A percentile compares a stretch with the other conserved stretches of the same genome.
phyloP scores from a whole-genome alignment of 2,888 invertebrate genomes.

The Epinotia nisella region DNA sequence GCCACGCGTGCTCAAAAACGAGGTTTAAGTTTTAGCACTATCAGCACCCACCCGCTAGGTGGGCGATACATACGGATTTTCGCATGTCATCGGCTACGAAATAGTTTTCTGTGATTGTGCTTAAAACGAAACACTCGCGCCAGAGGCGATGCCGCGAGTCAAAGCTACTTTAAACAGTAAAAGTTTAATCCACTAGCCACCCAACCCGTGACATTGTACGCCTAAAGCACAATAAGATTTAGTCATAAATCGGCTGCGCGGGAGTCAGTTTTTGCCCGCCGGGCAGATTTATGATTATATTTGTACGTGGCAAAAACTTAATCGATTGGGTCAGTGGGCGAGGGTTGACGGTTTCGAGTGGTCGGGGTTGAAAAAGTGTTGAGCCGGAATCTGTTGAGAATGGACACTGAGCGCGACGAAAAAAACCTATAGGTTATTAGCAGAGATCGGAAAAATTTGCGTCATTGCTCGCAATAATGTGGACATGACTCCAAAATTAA shows the following conservation, averaged over 20 bases:
- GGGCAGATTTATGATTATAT: slow-evolving; percentile 79
- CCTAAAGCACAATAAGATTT: slow-evolving; percentile 59
- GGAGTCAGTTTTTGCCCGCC: slow-evolving; percentile 72
- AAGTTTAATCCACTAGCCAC: slow-evolving; percentile 3
- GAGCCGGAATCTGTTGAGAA: background rate
- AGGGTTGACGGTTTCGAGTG: slow-evolving; percentile 22
- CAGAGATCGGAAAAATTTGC: too few species aligned
- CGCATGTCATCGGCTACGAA: too few species aligned
- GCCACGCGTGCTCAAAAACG: too few species aligned
- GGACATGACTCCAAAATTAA: too few species aligned
- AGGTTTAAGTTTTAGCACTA: too few species aligned
- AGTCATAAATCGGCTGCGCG: slow-evolving; percentile 76
- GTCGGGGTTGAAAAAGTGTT: slow-evolving; percentile 20
- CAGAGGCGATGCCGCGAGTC: background rate
- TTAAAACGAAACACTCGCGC: background rate
- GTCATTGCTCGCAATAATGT: too few species aligned
- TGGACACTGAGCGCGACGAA: background rate
- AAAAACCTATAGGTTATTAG: too few species aligned
- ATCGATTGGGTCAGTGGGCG: slow-evolving; percentile 58
- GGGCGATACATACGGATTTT: too few species aligned
- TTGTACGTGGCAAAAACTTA: slow-evolving; percentile 77
- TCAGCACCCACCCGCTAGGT: too few species aligned
- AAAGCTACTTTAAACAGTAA: slow-evolving; percentile 1
- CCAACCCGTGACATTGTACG: slow-evolving; percentile 36
- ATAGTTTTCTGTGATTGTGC: too few species aligned